A percentile compares a stretch with the other conserved stretches of the same genome.
These are phyloP conservation scores for Cerastis leucographa DNA, from an alignment of 2,888 invertebrate species.

Conservation along the genomic window DNA sequence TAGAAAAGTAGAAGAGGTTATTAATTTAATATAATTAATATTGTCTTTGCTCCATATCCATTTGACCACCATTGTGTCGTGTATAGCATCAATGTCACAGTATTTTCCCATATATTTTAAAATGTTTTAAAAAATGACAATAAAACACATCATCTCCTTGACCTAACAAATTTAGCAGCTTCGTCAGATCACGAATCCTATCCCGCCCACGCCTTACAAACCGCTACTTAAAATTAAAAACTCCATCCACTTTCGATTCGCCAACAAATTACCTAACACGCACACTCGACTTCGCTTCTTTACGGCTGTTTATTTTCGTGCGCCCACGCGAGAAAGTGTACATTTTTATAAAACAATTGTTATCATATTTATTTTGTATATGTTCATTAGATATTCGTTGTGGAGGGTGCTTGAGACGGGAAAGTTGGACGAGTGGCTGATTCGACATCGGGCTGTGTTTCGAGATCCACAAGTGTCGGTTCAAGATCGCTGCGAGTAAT, in stretches of 20 bases:
- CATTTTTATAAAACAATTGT: conserved; percentile 70
- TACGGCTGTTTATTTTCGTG: conserved; percentile 43
- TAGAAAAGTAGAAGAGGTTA: not conserved
- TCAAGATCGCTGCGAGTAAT: conserved; percentile 74
- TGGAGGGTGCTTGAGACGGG: conserved; percentile 77
- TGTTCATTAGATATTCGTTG: conserved; percentile 83
- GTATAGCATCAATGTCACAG: not conserved
- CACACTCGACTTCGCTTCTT: conserved; percentile 30
- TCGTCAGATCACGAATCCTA: conserved; percentile 16
- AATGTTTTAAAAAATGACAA: not conserved
- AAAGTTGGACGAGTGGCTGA: conserved; percentile 81
- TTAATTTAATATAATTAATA: no score
- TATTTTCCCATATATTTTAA: not conserved
- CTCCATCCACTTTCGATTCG: conserved; percentile 47
- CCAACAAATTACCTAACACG: conserved; percentile 36
- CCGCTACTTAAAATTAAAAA: conserved; percentile 59
- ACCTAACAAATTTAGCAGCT: conserved; percentile 11
- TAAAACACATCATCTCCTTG: conserved; percentile 8
- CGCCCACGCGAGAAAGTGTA: conserved; percentile 65
- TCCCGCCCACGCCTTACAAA: conserved; percentile 39
- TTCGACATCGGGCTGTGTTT: conserved; percentile 83
- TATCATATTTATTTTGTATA: conserved; percentile 74
- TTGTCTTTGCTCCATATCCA: not conserved
- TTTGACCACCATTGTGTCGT: not conserved
- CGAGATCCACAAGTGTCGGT: conserved; percentile 74